Percentiles rank a stretch among this genome's conserved stretches.
These are phyloP conservation scores for Thomomys bottae DNA, from an alignment of 2,113 vertebrate genomes.

Conservation along the genomic window DNA sequence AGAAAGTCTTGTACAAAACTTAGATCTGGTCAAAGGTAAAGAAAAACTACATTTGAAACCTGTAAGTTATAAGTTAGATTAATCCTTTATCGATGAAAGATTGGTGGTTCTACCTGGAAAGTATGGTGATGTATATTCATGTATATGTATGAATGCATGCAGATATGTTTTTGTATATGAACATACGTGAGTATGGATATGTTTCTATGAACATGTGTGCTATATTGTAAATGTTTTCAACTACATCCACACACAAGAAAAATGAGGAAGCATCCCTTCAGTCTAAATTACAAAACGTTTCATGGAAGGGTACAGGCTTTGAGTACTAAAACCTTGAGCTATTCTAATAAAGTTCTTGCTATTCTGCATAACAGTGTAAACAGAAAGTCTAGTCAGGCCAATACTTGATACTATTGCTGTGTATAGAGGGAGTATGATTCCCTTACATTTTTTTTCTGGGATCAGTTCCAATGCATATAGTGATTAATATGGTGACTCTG, in stretches of 20 bases:
- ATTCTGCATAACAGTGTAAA: conserved; percentile 16
- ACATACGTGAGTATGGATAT: too few species aligned
- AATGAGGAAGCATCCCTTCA: neutral
- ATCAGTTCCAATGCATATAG: neutral
- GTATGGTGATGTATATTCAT: neutral
- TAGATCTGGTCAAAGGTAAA: conserved; percentile 35
- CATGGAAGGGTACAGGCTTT: neutral
- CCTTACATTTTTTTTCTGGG: neutral
- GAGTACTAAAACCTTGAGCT: neutral
- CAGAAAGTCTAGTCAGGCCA: neutral
- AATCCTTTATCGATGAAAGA: neutral
- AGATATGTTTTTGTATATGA: neutral
- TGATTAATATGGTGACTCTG: neutral
- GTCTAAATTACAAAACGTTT: conserved; percentile 26
- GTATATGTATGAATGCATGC: neutral
- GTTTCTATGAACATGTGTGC: neutral
- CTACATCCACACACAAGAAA: neutral
- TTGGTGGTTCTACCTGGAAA: neutral
- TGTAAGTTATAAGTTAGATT: neutral
- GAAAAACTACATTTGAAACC: conserved; percentile 36
- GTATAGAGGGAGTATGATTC: neutral
- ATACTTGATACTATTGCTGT: neutral
- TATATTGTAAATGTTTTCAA: neutral
- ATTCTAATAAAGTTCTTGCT: conserved; percentile 31
- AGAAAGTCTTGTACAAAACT: conserved; percentile 31